Evolutionary conservation across 2,113 vertebrate genomes (phyloP), one percentile per base, ranked within the genome.

Genomic region (Podarcis muralis): DNA sequence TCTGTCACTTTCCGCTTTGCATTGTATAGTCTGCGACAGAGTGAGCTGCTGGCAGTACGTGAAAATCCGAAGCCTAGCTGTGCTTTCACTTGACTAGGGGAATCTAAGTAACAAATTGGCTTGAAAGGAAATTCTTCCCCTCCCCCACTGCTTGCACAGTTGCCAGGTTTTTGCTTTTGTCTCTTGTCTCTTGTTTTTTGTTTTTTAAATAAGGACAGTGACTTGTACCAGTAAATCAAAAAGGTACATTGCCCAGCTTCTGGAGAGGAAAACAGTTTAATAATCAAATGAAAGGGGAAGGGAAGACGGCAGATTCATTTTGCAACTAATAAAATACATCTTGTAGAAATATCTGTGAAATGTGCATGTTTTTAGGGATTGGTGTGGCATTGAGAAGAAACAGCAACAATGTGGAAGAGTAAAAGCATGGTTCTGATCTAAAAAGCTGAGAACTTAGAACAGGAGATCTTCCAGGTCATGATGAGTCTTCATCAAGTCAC

Each of bases 61-160:
- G n/a, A 80, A 32, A 53, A 15, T 65, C 37, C 66, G 87, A 43
- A 77, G 40, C 30, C 57, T 65, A 40, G 40, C 22, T 57, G 40
- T 71, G 40, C 16, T 87, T 87, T 76, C 83, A 40, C 22, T 32
- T 76, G 69, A 62, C 40, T 77, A 23, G 62, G n/a, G 48, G 43
- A 83, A 83, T 83, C 30, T 66, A 77, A 77, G 71, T 53, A 88
- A 76, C 75, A 83, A 88, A 83, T 83, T 82, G 57, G 53, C 30
- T 35, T n/a, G 71, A 82, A 32, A 37, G 23, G 48, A 57, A 88
- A 35, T 59, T 40, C 74, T n/a, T 25, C 62, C 18, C 18, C 59
- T 43, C 62, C 18, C 8, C 59, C 59, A 62, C 18, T 20, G 59
- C 59, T 76, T 85, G 32, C n/a, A 6, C 65, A 76, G 13, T 85